Evolutionary conservation across 1,140 invertebrate species (phyloP), one percentile per base, ranked within the genome.

Genomic region (Microplitis demolitor): DNA sequence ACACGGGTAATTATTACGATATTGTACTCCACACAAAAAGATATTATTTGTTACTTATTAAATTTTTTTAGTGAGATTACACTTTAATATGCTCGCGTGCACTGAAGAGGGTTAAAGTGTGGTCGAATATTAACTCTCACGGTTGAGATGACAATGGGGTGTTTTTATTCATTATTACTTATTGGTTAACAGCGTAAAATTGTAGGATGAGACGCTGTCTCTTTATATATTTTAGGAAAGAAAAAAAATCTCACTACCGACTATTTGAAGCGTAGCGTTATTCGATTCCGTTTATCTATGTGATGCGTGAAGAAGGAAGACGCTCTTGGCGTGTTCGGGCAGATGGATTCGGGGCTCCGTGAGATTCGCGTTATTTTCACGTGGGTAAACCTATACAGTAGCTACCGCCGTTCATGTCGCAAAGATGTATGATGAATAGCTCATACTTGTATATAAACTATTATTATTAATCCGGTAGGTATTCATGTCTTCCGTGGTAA

Each of bases 261-360:
- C 60, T 73, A 73, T 66, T 66, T 73, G 66, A 53, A 73, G 71
- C 71, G 71, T 73, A 50, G 39, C 62, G 39, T 56, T 67, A 73
- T 73, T 73, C 71, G 60, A 73, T 73, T 73, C 50, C 71, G 66
- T 73, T 73, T 73, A 69, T 69, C 68, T 73, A 63, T 67, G 68
- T 73, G 72, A 69, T 68, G 35, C 66, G 72, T 58, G 51, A 64
- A 45, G 51, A 73, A 39, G 31, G 54, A 69, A 69, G 72, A 73
- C 51, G 31, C 58, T 66, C 60, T 39, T 14, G 33, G 66, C 16
- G 66, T 63, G 72, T 54, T 62, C 53, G 54, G 62, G 66, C 74
- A 75, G 74, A 75, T 72, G 74, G 74, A 75, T 64, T 75, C 74
- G 60, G 74, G 71, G 31, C 54, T 50, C 68, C 74, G 71, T 75